A percentile compares a stretch with the other conserved stretches of the same genome.
phyloP scores from a whole-genome alignment of 2,888 invertebrate genomes.

The Penaeus monodon region DNA sequence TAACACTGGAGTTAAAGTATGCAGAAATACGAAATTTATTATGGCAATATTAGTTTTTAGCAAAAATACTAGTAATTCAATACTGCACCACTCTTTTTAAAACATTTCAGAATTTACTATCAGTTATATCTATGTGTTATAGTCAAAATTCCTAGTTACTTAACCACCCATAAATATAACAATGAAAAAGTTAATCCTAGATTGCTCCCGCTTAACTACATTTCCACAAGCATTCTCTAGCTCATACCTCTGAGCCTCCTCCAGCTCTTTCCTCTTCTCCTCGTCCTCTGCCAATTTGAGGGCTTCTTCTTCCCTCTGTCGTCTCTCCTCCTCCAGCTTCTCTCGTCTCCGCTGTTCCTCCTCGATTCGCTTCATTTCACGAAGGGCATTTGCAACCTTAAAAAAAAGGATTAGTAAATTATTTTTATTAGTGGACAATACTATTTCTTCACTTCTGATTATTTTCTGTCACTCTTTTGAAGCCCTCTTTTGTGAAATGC shows the following conservation, averaged over 20 bases:
- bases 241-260: slow-evolving; percentile 77
- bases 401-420: slow-evolving; percentile 13
- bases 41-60: neutral
- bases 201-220: too few species aligned
- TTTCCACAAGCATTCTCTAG: neutral
- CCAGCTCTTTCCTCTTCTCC: slow-evolving; percentile 73
- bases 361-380: slow-evolving; percentile 77
- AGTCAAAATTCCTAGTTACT: too few species aligned
- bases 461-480: too few species aligned
- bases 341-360: slow-evolving; percentile 68
- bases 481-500: too few species aligned
- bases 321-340: slow-evolving; percentile 65
- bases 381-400: slow-evolving; percentile 80
- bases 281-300: slow-evolving; percentile 66
- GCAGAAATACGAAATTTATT: neutral
- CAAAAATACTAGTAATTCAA: too few species aligned
- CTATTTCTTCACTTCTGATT: too few species aligned
- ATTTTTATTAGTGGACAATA: neutral
- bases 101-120: too few species aligned
- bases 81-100: too few species aligned
- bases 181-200: neutral
- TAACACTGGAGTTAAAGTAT: neutral
- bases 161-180: too few species aligned
- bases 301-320: slow-evolving; percentile 66
- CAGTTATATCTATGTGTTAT: too few species aligned